phyloP scores from a whole-genome alignment of 2,113 vertebrate species.

The Pterocles burchelli region DNA sequence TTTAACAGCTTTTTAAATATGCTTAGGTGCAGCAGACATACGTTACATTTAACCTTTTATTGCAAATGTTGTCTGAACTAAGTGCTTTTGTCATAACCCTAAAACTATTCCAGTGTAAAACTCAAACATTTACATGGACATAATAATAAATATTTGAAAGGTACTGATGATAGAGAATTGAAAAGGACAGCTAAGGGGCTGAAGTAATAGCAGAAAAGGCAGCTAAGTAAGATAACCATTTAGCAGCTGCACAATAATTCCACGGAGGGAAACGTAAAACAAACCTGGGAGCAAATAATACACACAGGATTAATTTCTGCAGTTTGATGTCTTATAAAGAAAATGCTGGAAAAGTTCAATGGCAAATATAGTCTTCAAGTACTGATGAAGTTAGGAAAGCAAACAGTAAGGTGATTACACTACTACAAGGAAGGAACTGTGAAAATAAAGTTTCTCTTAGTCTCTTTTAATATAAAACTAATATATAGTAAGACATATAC shows the following conservation, averaged over 20 bases:
- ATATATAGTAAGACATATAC: neutral
- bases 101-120: constrained; percentile 42
- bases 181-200: constrained; percentile 25
- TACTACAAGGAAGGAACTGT: neutral
- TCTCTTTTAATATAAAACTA: neutral
- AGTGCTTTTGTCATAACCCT: constrained; percentile 14
- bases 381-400: neutral
- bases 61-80: constrained; percentile 3
- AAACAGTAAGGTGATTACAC: neutral
- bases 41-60: constrained; percentile 26
- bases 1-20: constrained; percentile 55
- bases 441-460: neutral
- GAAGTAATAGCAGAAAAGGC: neutral
- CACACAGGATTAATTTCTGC: neutral
- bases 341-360: neutral
- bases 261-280: neutral
- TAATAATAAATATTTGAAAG: constrained; percentile 50
- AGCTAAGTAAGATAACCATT: neutral
- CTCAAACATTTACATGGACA: constrained; percentile 46
- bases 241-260: neutral
- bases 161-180: neutral
- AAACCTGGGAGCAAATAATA: neutral
- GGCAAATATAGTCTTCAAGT: neutral
- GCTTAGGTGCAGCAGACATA: constrained; percentile 5
- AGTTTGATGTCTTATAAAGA: neutral